Percentiles rank a stretch among this genome's conserved stretches.
Conservation (phyloP, 2,888 invertebrate genomes). For the Cremastobaeus sp. region DNA sequence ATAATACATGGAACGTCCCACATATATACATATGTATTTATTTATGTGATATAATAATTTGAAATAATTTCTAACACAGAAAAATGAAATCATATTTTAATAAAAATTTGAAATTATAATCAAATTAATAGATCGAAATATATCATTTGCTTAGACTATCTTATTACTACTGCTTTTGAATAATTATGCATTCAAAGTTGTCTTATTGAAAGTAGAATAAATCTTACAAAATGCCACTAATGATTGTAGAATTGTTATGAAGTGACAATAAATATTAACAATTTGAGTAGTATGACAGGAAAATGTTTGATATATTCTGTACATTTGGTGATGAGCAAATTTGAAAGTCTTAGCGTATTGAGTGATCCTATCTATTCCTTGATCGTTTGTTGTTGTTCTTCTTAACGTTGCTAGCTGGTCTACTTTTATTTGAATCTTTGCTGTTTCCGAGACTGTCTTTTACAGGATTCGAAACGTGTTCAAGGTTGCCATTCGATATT, state of each 20-base stretch:
- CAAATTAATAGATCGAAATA: no score
- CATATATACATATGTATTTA: no score
- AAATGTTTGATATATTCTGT: slow-evolving; percentile 20
- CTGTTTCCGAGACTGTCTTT: slow-evolving; percentile 75
- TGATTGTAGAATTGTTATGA: background rate
- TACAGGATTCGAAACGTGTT: slow-evolving; percentile 83
- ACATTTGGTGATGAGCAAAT: slow-evolving; percentile 47
- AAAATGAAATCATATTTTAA: no score
- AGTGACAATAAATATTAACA: slow-evolving; percentile 10
- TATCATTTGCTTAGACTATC: no score
- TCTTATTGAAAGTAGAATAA: no score
- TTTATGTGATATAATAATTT: background rate
- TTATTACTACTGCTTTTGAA: no score
- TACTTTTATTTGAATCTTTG: slow-evolving; percentile 78
- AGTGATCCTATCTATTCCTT: slow-evolving; percentile 83
- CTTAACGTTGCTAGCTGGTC: slow-evolving; percentile 81
- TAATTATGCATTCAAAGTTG: no score
- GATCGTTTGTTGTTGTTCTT: slow-evolving; percentile 90
- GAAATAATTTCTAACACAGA: no score
- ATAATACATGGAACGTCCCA: no score
- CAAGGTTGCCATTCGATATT: slow-evolving; percentile 80
- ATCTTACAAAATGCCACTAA: no score
- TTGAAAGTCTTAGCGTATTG: background rate
- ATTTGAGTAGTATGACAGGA: slow-evolving; percentile 1
- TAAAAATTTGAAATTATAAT: no score